Evolutionary conservation across 2,888 invertebrate genomes (phyloP).

Genomic region (Oxystoma pomonae): DNA sequence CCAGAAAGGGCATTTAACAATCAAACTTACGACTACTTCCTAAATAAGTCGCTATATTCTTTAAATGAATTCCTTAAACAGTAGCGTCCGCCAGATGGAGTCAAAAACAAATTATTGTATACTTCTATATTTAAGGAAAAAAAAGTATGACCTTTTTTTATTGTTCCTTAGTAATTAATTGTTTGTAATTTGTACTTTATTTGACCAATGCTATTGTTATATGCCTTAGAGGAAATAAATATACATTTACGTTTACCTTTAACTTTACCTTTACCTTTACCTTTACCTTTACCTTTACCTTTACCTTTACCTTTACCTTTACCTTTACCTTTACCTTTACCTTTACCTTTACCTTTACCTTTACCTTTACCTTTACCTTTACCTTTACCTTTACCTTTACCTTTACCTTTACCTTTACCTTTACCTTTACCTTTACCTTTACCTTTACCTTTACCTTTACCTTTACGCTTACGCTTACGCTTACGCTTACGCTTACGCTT

Average conservation of each 20-base stretch:
- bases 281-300: background rate
- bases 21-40: too few species aligned
- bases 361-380: background rate
- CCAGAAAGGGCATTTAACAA: too few species aligned
- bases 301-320: background rate
- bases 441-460: background rate
- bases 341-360: background rate
- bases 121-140: too few species aligned
- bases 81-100: too few species aligned
- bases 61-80: too few species aligned
- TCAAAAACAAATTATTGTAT: too few species aligned
- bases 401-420: background rate
- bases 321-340: background rate
- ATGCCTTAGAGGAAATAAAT: too few species aligned
- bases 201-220: too few species aligned
- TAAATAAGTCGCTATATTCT: too few species aligned
- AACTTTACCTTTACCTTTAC: background rate
- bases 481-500: background rate
- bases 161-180: too few species aligned
- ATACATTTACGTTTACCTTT: background rate
- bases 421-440: background rate
- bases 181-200: too few species aligned
- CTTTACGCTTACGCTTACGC: background rate
- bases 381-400: background rate
- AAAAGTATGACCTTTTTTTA: too few species aligned